These are phyloP conservation scores for Kuschelorhynchus macadamiae DNA, from an alignment of 2,888 invertebrate species.

Conservation along the genomic window DNA sequence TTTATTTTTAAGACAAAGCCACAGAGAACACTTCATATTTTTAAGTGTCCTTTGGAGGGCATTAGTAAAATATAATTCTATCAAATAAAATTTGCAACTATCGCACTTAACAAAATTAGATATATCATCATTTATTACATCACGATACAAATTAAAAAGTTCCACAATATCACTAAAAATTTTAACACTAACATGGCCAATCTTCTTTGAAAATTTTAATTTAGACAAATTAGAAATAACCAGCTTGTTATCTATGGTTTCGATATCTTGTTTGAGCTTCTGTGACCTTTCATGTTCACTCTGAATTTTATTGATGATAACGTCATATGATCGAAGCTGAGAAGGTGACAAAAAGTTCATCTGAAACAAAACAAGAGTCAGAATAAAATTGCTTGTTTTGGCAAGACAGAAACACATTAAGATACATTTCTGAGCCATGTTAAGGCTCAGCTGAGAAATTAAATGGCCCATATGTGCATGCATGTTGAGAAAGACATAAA, in stretches of 20 bases:
- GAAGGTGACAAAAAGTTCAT: conserved; percentile 57
- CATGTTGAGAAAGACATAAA: neutral
- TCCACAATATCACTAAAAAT: conserved; percentile 60
- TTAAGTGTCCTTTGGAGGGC: conserved; percentile 58
- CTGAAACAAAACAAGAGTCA: conserved; percentile 44
- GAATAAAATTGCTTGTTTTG: too few relatives aligned
- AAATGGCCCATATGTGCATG: too few relatives aligned
- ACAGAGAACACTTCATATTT: conserved; percentile 57
- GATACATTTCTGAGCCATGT: too few relatives aligned
- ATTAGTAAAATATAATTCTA: conserved; percentile 61
- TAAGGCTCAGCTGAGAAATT: too few relatives aligned
- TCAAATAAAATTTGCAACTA: conserved; percentile 60
- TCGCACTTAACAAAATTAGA: conserved; percentile 42
- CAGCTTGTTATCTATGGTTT: conserved; percentile 58
- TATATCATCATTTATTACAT: conserved; percentile 53
- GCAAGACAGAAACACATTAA: neutral
- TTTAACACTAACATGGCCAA: conserved; percentile 61
- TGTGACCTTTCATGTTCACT: conserved; percentile 58
- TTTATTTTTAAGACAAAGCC: conserved; percentile 52
- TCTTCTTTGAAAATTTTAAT: conserved; percentile 51
- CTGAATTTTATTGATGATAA: conserved; percentile 60
- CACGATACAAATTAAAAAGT: conserved; percentile 56
- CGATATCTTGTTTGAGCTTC: conserved; percentile 54
- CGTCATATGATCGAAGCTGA: conserved; percentile 58
- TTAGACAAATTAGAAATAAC: conserved; percentile 55